Percentiles rank a stretch among this genome's conserved stretches.
These are phyloP conservation scores for Drosophila paucipuncta DNA, from an alignment of 2,888 invertebrate species.

Conservation along the genomic window DNA sequence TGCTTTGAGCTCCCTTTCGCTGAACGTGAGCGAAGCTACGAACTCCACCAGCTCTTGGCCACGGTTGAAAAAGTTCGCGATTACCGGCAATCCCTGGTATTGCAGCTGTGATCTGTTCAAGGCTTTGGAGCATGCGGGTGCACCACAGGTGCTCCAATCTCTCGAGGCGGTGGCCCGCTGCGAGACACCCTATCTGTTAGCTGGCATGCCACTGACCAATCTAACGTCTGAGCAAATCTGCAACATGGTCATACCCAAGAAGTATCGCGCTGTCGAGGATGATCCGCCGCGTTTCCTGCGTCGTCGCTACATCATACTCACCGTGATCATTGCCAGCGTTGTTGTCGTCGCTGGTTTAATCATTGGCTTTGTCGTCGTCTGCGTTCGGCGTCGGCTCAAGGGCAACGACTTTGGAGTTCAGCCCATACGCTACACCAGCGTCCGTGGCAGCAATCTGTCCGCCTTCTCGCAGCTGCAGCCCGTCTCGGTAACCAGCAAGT, in stretches of 20 bases:
- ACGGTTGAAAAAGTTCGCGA: constrained; percentile 86
- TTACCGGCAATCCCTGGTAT: constrained; percentile 88
- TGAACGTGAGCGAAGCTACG: constrained; percentile 37
- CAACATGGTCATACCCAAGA: constrained; percentile 77
- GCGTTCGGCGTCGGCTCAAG: constrained; percentile 82
- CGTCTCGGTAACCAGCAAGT: constrained; percentile 59
- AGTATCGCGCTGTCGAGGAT: constrained; percentile 79
- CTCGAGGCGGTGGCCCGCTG: constrained; percentile 75
- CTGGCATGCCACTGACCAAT: constrained; percentile 78
- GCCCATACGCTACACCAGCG: constrained; percentile 84
- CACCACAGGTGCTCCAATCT: constrained; percentile 54
- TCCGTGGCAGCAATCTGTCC: constrained; percentile 82
- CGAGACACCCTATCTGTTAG: constrained; percentile 81
- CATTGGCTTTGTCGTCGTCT: constrained; percentile 82
- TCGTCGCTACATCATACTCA: constrained; percentile 83
- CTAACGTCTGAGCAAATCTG: constrained; percentile 79
- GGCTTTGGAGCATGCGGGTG: constrained; percentile 80
- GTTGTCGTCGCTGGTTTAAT: constrained; percentile 82
- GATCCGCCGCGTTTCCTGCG: constrained; percentile 84
- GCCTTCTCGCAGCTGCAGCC: constrained; percentile 75
- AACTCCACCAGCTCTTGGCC: constrained; percentile 69
- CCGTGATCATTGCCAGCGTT: constrained; percentile 80
- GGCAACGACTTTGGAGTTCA: constrained; percentile 82
- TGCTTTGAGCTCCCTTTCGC: constrained; percentile 86
- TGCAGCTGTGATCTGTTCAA: constrained; percentile 87